Base-by-base conservation (phyloP, 2,113 vertebrate genomes). In the Naja naja region DNA sequence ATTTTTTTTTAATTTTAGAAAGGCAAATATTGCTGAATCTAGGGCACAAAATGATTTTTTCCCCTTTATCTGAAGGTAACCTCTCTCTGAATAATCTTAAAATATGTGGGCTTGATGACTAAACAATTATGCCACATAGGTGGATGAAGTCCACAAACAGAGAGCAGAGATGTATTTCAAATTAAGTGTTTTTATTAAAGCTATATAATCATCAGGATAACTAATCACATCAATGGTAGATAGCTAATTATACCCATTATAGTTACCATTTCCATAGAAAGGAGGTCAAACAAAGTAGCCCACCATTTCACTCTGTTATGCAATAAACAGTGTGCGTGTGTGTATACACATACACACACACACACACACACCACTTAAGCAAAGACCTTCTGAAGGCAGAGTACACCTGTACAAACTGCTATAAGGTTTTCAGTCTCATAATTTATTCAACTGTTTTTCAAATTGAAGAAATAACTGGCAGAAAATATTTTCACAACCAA, bases 201-300 rank as follows among this genome's bases (percentile, higher is more conserved):
- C 97, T 97, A 93, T 96, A 96, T 97, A 97, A 98, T 98, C 96
- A 96, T 96, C 94, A 93, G 96, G 97, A 97, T 98, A 97, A 97
- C 97, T 98, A 98, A 98, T 97, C 97, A 96, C 92, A 54, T 97
- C 97, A 98, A 98, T 97, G 97, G 96, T 94, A 97, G 97, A 97
- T 97, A 98, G 97, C 98, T 98, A 98, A 98, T 98, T 98, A 98
- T 98, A 97, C 92, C 96, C 97, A 97, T 98, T 98, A 98, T 94
- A 95, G 97, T 97, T 97, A 97, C 96, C 97, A 96, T 97, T 96
- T 97, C 97, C 97, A 92, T 95, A 94, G 96, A 97, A 92, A 74
- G 74, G 89, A 97, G 97, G 97, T 97, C 98, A 98, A 94, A 97
- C 93, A 96, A 97, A 97, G 96, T 92, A 81, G 92, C 92, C 60